These are phyloP conservation scores for Bujurquina vittata DNA, from an alignment of 2,113 vertebrate genomes.

Conservation along the genomic window DNA sequence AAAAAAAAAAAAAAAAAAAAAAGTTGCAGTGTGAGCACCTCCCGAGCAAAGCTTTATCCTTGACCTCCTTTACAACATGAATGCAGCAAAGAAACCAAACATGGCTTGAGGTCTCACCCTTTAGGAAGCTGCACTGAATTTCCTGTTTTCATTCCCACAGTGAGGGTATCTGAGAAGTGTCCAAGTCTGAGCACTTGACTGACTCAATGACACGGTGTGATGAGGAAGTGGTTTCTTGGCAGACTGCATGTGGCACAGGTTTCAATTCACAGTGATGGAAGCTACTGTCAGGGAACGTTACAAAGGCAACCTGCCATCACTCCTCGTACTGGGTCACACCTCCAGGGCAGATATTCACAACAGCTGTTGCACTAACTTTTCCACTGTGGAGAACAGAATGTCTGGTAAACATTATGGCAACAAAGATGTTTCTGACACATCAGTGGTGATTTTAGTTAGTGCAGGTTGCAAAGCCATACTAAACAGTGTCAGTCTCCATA, in stretches of 20 bases:
- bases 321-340: neutral
- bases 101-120: neutral
- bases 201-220: neutral
- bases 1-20: no score
- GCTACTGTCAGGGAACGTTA: neutral
- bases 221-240: neutral
- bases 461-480: neutral
- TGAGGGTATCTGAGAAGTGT: neutral
- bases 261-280: neutral
- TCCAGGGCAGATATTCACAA: neutral
- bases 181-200: no score
- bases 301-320: neutral
- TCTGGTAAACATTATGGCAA: neutral
- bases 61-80: conserved; percentile 12
- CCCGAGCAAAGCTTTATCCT: no score
- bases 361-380: neutral
- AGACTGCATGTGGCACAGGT: neutral
- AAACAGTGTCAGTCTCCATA: neutral
- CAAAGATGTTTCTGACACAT: neutral
- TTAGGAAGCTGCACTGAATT: neutral
- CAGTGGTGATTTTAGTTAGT: neutral
- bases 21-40: no score
- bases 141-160: neutral
- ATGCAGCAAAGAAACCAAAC: neutral
- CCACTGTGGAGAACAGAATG: neutral